Conservation (phyloP, 2,888 invertebrate species). For the Oscheius sp. region DNA sequence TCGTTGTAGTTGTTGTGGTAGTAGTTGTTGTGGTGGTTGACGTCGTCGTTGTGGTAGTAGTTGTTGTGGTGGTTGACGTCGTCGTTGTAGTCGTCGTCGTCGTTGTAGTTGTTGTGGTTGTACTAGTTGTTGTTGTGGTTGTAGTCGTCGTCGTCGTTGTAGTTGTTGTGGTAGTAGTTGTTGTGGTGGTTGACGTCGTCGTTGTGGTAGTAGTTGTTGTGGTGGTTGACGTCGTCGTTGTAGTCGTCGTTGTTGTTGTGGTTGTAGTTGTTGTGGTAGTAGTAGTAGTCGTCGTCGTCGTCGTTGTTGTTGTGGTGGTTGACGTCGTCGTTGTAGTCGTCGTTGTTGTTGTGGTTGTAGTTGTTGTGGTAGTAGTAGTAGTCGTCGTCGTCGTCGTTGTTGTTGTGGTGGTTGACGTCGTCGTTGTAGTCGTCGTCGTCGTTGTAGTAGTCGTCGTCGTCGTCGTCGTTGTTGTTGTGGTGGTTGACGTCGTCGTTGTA, state of each 20-base stretch:
- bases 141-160: not conserved
- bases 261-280: not conserved
- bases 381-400: not conserved
- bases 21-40: not conserved
- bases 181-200: not conserved
- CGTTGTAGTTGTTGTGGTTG: not conserved
- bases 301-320: not conserved
- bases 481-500: not conserved
- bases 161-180: not conserved
- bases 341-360: not conserved
- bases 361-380: not conserved
- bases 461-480: not conserved
- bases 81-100: not conserved
- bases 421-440: not conserved
- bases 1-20: not conserved
- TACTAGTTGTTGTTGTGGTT: not conserved
- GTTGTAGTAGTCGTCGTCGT: not conserved
- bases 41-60: not conserved
- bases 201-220: not conserved
- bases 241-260: not conserved
- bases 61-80: not conserved
- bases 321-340: not conserved
- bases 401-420: not conserved
- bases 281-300: not conserved
- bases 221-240: not conserved